Base-by-base conservation (phyloP, 92 coral and sea anemone genomes). In the Phenganax marumi region DNA sequence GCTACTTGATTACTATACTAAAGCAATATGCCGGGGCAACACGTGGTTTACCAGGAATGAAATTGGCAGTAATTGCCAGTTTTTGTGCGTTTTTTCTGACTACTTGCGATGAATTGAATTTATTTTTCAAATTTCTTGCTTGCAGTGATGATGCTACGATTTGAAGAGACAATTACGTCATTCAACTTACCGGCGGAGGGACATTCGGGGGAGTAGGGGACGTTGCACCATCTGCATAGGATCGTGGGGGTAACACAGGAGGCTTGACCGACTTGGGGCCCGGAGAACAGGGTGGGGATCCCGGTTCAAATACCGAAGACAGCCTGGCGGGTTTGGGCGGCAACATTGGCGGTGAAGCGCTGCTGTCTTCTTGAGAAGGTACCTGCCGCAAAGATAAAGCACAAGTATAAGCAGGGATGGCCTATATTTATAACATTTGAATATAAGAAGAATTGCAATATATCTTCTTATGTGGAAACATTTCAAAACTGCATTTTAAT, bases 161-260 rank as follows among this genome's bases (percentile, higher is more conserved):
- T 33, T 2, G 43, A 33, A 33, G 43, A 33, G 43, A 33, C 43
- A 33, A n/a, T 39, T 78, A 2, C 23, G 0, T n/a, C 3, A 12
- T 13, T 52, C 24, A 5, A 76, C 88, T 84, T 84, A 92, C 97
- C 76, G 97, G 99, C 50, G 99, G 96, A 23, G 99, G 99, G 13
- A 87, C 88, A 50, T 43, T 84, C 0, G 99, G 99, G 3, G 97
- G 97, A 26, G 97, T 91, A 0, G 65, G 81, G 14, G 78, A 85
- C 5, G 79, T 10, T 82, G 81, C 76, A n/a, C 85, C 84, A 10
- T 91, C 97, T 16, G 92, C 89, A 24, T 73, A 81, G 55, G 86
- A 89, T 50, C 96, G 80, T 12, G 89, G 73, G 52, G 80, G 86
- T 43, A 61, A 70, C 17, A 81, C 66, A 9, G 78, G 72, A 1